These are phyloP conservation scores for Scaptomyza polygonia DNA, from an alignment of 2,888 invertebrate species.

Conservation along the genomic window DNA sequence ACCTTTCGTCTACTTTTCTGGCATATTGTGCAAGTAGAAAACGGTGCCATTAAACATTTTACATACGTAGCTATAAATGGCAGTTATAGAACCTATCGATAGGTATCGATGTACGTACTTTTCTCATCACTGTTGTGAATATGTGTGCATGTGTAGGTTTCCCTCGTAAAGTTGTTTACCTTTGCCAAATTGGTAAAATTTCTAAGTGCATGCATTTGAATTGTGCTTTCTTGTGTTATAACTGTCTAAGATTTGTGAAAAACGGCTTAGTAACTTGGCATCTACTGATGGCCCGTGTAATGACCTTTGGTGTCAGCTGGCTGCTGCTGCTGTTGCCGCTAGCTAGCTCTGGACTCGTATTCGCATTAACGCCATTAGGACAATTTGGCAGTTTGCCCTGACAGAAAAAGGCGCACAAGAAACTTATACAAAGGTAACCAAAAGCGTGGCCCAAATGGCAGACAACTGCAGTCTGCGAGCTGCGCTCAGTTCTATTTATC, in stretches of 20 bases:
- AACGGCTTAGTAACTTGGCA: constrained; percentile 58
- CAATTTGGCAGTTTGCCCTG: constrained; percentile 77
- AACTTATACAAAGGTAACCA: constrained; percentile 70
- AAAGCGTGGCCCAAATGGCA: constrained; percentile 51
- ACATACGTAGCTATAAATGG: neutral
- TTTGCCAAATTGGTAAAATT: constrained; percentile 13
- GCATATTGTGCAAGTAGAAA: constrained; percentile 55
- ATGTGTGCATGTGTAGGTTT: neutral
- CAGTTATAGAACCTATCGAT: neutral
- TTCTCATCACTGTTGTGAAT: neutral
- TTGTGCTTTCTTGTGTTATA: constrained; percentile 28
- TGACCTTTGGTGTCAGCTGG: constrained; percentile 59
- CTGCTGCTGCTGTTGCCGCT: constrained; percentile 41
- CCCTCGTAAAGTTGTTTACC: neutral
- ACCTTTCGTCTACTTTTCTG: constrained; percentile 47
- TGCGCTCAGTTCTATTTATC: constrained; percentile 6
- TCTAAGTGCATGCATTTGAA: constrained; percentile 68
- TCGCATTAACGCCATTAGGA: constrained; percentile 81
- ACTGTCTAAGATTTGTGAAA: constrained; percentile 32
- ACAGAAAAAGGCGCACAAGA: constrained; percentile 34
- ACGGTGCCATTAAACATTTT: constrained; percentile 52
- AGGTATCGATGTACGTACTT: neutral
- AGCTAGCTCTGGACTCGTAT: constrained; percentile 70
- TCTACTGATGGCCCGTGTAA: constrained; percentile 54
- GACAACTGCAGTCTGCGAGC: constrained; percentile 34